A percentile compares a stretch with the other conserved stretches of the same genome.
Evolutionary conservation across 2,888 invertebrate species (phyloP).

Genomic region (Tenthredo livida): DNA sequence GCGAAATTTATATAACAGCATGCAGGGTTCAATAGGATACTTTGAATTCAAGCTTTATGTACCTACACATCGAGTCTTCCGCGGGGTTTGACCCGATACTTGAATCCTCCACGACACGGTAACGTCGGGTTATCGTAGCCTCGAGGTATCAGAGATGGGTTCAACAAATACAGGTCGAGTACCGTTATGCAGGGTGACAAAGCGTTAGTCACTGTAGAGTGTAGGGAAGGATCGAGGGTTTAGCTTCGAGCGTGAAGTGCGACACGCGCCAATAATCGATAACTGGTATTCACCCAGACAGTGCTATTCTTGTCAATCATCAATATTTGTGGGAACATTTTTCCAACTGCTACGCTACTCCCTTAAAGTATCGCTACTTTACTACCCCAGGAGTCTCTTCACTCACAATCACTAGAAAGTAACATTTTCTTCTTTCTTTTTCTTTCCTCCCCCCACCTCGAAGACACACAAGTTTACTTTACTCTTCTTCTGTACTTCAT

Average conservation of each 20-base stretch:
- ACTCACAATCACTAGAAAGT: neutral
- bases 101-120: neutral
- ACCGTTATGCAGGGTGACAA: conserved; percentile 36
- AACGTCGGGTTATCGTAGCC: conserved; percentile 18
- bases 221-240: conserved; percentile 3
- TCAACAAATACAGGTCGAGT: conserved; percentile 45
- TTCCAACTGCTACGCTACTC: conserved; percentile 17
- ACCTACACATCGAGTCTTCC: conserved; percentile 20
- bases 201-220: conserved; percentile 23
- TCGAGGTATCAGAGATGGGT: conserved; percentile 27
- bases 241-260: conserved; percentile 6
- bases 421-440: neutral
- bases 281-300: neutral
- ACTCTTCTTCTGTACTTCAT: neutral
- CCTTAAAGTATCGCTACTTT: conserved; percentile 12
- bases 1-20: neutral
- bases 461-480: neutral
- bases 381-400: neutral
- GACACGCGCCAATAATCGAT: conserved; percentile 44
- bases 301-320: conserved; percentile 43
- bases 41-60: conserved; percentile 15
- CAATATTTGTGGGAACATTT: conserved; percentile 32
- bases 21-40: neutral
- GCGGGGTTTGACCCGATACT: conserved; percentile 19
- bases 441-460: neutral